Evolutionary conservation across 2,888 invertebrate species (phyloP).

Genomic region (Ashinkailepas kermadecensis): DNA sequence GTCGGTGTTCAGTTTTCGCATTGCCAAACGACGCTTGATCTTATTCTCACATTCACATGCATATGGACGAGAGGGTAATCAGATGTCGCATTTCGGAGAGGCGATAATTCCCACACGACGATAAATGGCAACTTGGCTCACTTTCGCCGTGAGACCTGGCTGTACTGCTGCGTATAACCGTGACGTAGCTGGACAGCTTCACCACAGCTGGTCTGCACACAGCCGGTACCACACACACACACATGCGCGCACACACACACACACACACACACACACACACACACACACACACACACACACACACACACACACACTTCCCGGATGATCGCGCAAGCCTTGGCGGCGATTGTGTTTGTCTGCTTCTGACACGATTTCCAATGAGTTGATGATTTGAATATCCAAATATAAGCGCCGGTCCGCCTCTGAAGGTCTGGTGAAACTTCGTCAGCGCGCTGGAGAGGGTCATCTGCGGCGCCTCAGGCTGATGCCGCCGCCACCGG

Average conservation of each 20-base stretch:
- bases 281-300: conserved; percentile 24
- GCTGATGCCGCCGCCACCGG: too few species aligned
- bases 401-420: neutral
- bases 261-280: conserved; percentile 23
- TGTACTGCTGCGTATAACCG: too few species aligned
- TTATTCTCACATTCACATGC: too few species aligned
- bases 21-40: too few species aligned
- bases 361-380: conserved; percentile 8
- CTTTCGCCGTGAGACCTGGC: too few species aligned
- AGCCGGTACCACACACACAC: neutral
- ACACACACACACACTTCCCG: conserved; percentile 23
- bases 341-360: neutral
- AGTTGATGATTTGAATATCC: neutral
- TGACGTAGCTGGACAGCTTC: too few species aligned
- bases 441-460: neutral
- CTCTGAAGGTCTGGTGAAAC: conserved; percentile 6
- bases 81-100: too few species aligned
- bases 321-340: neutral
- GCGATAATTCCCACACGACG: too few species aligned
- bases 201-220: too few species aligned
- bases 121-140: too few species aligned
- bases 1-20: too few species aligned
- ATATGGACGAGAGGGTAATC: too few species aligned
- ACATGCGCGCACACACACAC: neutral
- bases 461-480: neutral